Evolutionary conservation across 2,888 invertebrate species (phyloP).

Genomic region (Cheilosia pagana): DNA sequence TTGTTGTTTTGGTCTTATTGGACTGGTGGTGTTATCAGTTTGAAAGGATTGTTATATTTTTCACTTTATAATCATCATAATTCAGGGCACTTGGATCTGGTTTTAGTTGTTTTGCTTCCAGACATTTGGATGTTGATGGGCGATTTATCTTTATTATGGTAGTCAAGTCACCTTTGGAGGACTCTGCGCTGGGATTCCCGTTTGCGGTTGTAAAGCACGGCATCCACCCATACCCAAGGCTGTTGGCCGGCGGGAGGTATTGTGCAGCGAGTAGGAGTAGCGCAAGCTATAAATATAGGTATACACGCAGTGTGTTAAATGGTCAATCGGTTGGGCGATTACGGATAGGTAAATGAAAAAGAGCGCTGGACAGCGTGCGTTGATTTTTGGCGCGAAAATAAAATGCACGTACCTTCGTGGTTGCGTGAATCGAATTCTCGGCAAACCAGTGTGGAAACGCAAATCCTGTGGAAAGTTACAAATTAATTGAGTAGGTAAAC

Average conservation of each 20-base stretch:
- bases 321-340: slow-evolving; percentile 37
- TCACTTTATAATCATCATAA: slow-evolving; percentile 57
- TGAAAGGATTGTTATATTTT: slow-evolving; percentile 56
- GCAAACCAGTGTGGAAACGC: no score
- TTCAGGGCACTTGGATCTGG: slow-evolving; percentile 54
- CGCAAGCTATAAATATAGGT: slow-evolving; percentile 29
- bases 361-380: slow-evolving; percentile 11
- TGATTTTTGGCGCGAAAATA: slow-evolving; percentile 38
- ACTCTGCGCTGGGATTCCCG: slow-evolving; percentile 36
- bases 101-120: slow-evolving; percentile 33
- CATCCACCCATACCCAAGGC: not conserved
- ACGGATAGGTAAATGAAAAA: slow-evolving; percentile 4
- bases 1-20: not conserved
- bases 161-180: slow-evolving; percentile 42
- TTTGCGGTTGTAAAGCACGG: slow-evolving; percentile 7
- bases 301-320: slow-evolving; percentile 14
- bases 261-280: slow-evolving; percentile 41
- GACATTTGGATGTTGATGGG: slow-evolving; percentile 49
- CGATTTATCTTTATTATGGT: slow-evolving; percentile 62
- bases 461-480: no score
- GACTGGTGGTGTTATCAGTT: slow-evolving; percentile 42
- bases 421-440: no score
- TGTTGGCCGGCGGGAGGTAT: not conserved
- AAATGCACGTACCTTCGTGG: not conserved
- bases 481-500: no score